Percentiles rank a stretch among this genome's conserved stretches.
phyloP scores from a whole-genome alignment of 2,888 invertebrate genomes.

The Epistrophe grossulariae region DNA sequence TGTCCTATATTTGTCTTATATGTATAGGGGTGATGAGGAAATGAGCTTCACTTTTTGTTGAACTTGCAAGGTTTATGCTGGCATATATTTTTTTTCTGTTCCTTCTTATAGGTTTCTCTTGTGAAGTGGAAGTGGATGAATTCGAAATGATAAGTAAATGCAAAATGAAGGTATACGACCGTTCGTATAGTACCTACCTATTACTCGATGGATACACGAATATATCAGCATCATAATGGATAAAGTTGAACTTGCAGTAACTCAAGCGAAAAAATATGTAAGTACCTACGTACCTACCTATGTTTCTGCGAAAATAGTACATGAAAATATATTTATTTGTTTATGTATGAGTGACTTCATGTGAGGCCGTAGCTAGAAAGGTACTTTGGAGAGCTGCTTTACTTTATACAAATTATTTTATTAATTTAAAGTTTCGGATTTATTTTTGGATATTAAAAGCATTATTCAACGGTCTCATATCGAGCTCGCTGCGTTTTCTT shows the following conservation, averaged over 20 bases:
- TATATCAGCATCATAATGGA: slow-evolving; percentile 40
- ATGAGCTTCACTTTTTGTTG: slow-evolving; percentile 28
- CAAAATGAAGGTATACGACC: slow-evolving; percentile 10
- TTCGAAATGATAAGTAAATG: slow-evolving; percentile 42
- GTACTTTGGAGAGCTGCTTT: neutral
- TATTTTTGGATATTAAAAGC: too few species aligned
- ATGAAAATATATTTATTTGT: neutral
- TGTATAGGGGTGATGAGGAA: neutral
- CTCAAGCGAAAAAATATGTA: slow-evolving; percentile 37
- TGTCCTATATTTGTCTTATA: slow-evolving; percentile 9
- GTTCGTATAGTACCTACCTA: neutral
- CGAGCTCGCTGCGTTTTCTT: too few species aligned
- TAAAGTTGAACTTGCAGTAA: slow-evolving; percentile 42
- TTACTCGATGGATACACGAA: slow-evolving; percentile 32
- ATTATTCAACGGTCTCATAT: too few species aligned
- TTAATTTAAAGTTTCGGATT: neutral
- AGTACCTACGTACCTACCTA: slow-evolving; percentile 2
- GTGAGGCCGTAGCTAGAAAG: neutral
- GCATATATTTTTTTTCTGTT: neutral
- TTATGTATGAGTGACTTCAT: neutral
- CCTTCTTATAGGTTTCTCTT: slow-evolving; percentile 7
- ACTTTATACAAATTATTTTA: neutral
- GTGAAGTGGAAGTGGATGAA: slow-evolving; percentile 35
- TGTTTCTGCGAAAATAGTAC: slow-evolving; percentile 1
- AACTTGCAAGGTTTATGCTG: slow-evolving; percentile 29